These are phyloP conservation scores for Apis laboriosa DNA, from an alignment of 1,140 invertebrate genomes.

Conservation along the genomic window DNA sequence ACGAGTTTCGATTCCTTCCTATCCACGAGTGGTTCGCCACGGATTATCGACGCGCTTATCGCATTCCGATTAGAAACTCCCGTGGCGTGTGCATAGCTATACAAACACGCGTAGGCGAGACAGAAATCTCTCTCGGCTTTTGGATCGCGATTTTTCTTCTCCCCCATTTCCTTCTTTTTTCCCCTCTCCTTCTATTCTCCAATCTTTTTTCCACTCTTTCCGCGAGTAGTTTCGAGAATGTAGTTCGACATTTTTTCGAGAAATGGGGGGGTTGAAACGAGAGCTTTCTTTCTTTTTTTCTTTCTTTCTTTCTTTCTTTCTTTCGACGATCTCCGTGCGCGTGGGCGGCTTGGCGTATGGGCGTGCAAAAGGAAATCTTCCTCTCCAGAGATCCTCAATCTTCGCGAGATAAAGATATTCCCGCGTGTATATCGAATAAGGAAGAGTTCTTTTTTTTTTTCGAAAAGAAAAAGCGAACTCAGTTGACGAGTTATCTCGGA, in stretches of 20 bases:
- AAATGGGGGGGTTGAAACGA: conserved; percentile 4
- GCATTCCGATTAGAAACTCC: conserved; percentile 33
- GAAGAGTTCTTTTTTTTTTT: too few relatives aligned
- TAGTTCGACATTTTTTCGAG: conserved; percentile 36
- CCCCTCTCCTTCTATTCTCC: not conserved
- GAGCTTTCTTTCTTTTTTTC: conserved; percentile 14
- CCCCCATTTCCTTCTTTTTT: not conserved
- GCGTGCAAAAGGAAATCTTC: conserved; percentile 65
- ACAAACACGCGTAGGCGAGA: conserved; percentile 24
- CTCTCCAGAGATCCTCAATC: conserved; percentile 41
- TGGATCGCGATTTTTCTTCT: conserved; percentile 10
- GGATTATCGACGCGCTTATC: conserved; percentile 28
- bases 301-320: conserved; percentile 11
- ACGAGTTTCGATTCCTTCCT: not conserved
- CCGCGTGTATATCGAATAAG: too few relatives aligned
- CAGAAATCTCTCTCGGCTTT: conserved; percentile 16
- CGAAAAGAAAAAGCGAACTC: too few relatives aligned
- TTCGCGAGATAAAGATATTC: not conserved
- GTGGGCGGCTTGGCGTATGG: conserved; percentile 48
- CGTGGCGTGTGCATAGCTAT: not conserved
- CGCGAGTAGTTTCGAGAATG: conserved; percentile 31
- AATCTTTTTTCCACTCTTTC: not conserved
- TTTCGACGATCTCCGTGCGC: conserved; percentile 41
- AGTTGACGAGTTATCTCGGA: too few relatives aligned
- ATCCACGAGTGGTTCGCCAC: not conserved